These are phyloP conservation scores for Enteromius anoplus DNA, from an alignment of 2,797 vertebrate genomes.

Conservation along the genomic window DNA sequence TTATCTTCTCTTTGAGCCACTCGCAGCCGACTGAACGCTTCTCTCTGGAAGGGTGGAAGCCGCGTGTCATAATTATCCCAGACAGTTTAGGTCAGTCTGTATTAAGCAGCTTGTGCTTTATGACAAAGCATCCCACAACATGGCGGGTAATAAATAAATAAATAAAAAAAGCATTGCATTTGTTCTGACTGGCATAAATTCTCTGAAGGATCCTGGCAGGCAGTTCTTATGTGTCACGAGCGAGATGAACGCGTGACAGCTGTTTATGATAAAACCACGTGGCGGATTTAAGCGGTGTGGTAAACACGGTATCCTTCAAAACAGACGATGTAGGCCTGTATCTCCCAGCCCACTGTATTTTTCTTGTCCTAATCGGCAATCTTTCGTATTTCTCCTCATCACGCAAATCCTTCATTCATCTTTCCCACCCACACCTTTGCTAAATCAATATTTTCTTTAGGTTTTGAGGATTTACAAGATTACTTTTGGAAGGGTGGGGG, in stretches of 20 bases:
- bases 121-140: neutral
- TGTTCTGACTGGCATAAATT: constrained; percentile 26
- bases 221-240: constrained; percentile 22
- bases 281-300: constrained; percentile 20
- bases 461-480: constrained; percentile 79
- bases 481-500: constrained; percentile 66
- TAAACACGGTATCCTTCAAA: neutral
- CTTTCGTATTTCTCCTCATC: constrained; percentile 53
- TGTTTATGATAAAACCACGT: constrained; percentile 8
- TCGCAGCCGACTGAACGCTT: constrained; percentile 19
- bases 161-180: neutral
- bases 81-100: constrained; percentile 38
- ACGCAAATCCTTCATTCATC: constrained; percentile 67
- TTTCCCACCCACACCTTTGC: constrained; percentile 60
- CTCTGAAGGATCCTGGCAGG: constrained; percentile 27
- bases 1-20: constrained; percentile 36
- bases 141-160: neutral
- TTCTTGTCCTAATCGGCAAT: neutral
- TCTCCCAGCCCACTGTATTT: neutral
- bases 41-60: constrained; percentile 9
- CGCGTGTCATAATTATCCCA: constrained; percentile 44
- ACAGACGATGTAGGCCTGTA: neutral
- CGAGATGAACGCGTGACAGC: constrained; percentile 21
- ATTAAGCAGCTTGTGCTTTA: constrained; percentile 20
- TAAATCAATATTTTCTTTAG: constrained; percentile 65